Base-by-base conservation (phyloP, 2,797 vertebrate genomes). In the Squalus acanthias region DNA sequence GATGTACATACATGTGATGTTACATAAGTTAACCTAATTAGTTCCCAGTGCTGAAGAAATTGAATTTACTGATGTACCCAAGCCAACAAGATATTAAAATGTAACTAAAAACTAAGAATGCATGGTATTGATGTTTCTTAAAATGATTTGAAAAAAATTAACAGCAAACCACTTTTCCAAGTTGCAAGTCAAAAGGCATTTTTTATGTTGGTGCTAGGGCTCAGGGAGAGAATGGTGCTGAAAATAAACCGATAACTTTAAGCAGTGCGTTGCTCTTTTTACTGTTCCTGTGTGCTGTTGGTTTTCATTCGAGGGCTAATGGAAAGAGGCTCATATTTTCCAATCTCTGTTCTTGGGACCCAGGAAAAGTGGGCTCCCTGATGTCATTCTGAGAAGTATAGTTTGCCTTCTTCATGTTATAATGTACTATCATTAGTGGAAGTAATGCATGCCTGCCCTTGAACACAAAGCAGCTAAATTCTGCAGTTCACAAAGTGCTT, bases 401-500 rank as follows among this genome's bases (percentile, higher is more conserved):
- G 46, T 50, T 85, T 85, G 46, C 46, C 82, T 85, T 76, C 20
- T 50, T 24, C 20, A 8, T 24, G 46, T 50, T 8, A 85, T 50
- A 50, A 85, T 85, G 20, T 85, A 22, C 79, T 6, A 39, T 85
- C 39, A 85, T 20, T 0, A 50, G 5, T 85, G 39, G 17, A 85
- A 50, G 13, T 85, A 85, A 39, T 39, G n/a, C 76, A 82, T 82
- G 76, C 76, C n/a, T 17, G 13, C 15, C 76, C n/a, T 33, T 76
- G n/a, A 76, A 76, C 29, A 76, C 2, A 76, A 79, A 39, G 12
- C 13, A 79, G 8, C 76, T 85, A 85, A 96, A 95, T 96, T 82
- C 96, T 95, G 95, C 87, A 96, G 96, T 96, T n/a, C 96, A 96
- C 96, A 94, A 87, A 96, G 96, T 96, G 96, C 76, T 79, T 79